Percentiles rank a stretch among this genome's conserved stretches.
Conservation (phyloP, 2,797 vertebrate species). For the Semaprochilodus insignis region DNA sequence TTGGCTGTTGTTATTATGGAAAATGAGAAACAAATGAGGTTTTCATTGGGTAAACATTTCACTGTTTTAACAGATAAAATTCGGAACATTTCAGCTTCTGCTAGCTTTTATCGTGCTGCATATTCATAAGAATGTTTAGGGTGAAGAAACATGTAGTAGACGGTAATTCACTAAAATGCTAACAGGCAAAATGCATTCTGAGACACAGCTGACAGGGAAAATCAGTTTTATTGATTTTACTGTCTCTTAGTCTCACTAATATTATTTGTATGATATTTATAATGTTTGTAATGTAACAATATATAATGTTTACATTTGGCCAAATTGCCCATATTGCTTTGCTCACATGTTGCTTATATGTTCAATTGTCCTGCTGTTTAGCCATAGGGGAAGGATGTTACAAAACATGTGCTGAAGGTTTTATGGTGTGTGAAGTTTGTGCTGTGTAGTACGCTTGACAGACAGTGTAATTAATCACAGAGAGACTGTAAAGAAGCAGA, state of each 20-base stretch:
- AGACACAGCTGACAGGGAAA: neutral
- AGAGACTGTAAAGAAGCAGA: neutral
- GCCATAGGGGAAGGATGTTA: constrained; percentile 26
- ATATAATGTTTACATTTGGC: neutral
- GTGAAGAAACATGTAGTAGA: no score
- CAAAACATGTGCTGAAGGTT: constrained; percentile 24
- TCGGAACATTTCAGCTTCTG: neutral
- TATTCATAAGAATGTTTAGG: neutral
- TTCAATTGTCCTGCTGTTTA: constrained; percentile 39
- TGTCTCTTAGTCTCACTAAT: neutral
- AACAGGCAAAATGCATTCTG: no score
- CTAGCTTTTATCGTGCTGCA: neutral
- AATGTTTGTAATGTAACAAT: no score
- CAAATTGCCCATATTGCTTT: neutral
- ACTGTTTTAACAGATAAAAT: no score
- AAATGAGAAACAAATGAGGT: neutral
- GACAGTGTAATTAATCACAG: constrained; percentile 26
- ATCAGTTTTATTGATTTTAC: neutral
- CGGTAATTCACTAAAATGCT: no score
- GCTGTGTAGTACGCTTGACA: constrained; percentile 25
- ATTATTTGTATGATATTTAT: no score
- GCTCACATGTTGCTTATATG: constrained; percentile 22
- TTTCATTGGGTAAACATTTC: neutral
- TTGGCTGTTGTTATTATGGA: neutral
- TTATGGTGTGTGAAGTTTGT: constrained; percentile 48